These are phyloP conservation scores for Prietella phreatophila DNA, from an alignment of 2,113 vertebrate genomes.

Conservation along the genomic window DNA sequence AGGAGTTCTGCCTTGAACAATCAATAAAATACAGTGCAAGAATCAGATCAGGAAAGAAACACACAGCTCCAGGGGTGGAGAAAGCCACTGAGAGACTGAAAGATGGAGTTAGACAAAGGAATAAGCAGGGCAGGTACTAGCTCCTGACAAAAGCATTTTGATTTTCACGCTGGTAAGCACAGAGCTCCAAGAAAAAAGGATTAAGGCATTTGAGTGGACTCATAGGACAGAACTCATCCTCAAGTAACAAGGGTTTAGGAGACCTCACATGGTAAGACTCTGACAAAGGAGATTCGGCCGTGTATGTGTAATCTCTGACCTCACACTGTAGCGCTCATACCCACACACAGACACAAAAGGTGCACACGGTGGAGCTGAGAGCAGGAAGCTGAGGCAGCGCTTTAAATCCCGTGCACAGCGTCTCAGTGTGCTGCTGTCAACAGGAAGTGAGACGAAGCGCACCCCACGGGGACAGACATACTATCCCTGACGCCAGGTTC, in stretches of 20 bases:
- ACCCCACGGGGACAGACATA: constrained; percentile 25
- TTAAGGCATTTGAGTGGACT: constrained; percentile 28
- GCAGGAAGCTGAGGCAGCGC: constrained; percentile 34
- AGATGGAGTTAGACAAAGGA: constrained; percentile 32
- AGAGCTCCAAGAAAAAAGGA: constrained; percentile 20
- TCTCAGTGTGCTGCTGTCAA: constrained; percentile 50
- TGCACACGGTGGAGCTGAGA: background rate
- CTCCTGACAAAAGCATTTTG: constrained; percentile 29
- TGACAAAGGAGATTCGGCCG: background rate
- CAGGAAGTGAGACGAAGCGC: constrained; percentile 23
- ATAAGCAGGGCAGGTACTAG: constrained; percentile 18
- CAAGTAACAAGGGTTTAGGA: constrained; percentile 30
- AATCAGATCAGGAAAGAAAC: background rate
- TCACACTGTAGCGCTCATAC: background rate
- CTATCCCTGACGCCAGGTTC: constrained; percentile 42
- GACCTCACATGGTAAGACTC: background rate
- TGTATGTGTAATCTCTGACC: constrained; percentile 32
- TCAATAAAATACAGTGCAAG: constrained; percentile 37
- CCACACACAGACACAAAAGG: background rate
- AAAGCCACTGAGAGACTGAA: background rate
- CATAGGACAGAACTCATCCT: constrained; percentile 32
- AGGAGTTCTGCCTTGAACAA: constrained; percentile 52
- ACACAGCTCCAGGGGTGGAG: constrained; percentile 15
- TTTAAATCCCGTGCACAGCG: constrained; percentile 14
- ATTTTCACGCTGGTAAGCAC: constrained; percentile 6